Evolutionary conservation across 2,113 vertebrate genomes (phyloP).

Genomic region (Brachypteracias leptosomus): DNA sequence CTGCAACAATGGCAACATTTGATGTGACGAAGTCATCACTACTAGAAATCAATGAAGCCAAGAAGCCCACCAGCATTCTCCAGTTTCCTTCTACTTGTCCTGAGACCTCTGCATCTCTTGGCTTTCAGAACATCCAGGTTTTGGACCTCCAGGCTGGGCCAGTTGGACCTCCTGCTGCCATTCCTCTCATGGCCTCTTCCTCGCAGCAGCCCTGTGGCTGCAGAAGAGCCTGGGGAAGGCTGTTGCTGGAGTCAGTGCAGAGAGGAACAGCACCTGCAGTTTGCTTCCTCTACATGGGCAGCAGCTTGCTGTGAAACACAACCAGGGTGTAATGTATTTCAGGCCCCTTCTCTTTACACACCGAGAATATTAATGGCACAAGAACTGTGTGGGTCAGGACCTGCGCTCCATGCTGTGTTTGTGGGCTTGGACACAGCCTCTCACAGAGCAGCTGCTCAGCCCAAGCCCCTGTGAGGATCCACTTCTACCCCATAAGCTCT

Average conservation of each 20-base stretch:
- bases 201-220: not conserved
- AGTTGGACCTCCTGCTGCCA: fast-evolving
- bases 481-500: not conserved
- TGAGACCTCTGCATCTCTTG: not conserved
- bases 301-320: not conserved
- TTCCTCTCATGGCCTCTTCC: not conserved
- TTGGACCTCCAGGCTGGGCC: not conserved
- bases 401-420: fast-evolving
- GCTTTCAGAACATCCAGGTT: not conserved
- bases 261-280: not conserved
- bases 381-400: fast-evolving
- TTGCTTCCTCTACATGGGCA: not conserved
- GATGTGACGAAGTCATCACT: not conserved
- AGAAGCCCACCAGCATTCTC: not conserved
- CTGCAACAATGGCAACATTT: not conserved
- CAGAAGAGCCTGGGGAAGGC: not conserved
- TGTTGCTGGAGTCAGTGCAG: not conserved
- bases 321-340: not conserved
- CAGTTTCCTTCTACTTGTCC: not conserved
- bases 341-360: not conserved
- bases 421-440: not conserved
- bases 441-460: not conserved
- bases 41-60: not conserved
- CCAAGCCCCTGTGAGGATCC: fast-evolving
- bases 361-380: fast-evolving